A percentile compares a stretch with the other conserved stretches of the same genome.
These are phyloP conservation scores for Pungitius pungitius DNA, from an alignment of 2,113 vertebrate species.

Conservation along the genomic window DNA sequence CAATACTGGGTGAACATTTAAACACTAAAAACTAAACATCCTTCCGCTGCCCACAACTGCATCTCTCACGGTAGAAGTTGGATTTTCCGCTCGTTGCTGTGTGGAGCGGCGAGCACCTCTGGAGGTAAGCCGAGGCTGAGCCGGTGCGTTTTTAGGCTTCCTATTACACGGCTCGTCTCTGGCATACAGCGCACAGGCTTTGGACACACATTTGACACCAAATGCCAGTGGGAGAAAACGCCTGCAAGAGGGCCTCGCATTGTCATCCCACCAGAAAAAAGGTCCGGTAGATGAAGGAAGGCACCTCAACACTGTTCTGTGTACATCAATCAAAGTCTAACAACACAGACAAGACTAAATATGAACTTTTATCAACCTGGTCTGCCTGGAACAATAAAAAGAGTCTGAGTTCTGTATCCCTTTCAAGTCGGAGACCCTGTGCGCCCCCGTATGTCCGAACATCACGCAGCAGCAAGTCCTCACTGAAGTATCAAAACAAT, in stretches of 20 bases:
- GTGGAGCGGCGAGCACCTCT: neutral
- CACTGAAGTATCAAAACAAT: neutral
- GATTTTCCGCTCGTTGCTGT: neutral
- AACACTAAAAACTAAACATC: constrained; percentile 31
- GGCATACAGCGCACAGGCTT: constrained; percentile 15
- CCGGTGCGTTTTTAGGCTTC: constrained; percentile 2
- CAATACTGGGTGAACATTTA: constrained; percentile 40
- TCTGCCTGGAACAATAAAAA: neutral
- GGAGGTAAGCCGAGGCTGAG: neutral
- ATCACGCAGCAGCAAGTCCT: constrained; percentile 31
- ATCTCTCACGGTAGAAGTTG: constrained; percentile 18
- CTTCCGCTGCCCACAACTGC: constrained; percentile 24
- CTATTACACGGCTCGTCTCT: neutral
- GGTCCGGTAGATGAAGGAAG: constrained; percentile 70
- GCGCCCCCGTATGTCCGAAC: constrained; percentile 7
- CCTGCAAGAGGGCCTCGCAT: neutral
- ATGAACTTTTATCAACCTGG: neutral
- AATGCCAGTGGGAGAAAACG: constrained; percentile 37
- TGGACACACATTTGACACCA: constrained; percentile 4
- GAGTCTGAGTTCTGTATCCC: constrained; percentile 19
- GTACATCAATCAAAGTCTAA: constrained; percentile 8
- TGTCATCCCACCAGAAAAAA: constrained; percentile 29
- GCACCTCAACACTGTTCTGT: constrained; percentile 61
- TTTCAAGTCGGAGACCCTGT: neutral
- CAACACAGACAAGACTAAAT: constrained; percentile 38